Evolutionary conservation across 2,113 vertebrate genomes (phyloP).

Genomic region (Anser brachyrhynchus): DNA sequence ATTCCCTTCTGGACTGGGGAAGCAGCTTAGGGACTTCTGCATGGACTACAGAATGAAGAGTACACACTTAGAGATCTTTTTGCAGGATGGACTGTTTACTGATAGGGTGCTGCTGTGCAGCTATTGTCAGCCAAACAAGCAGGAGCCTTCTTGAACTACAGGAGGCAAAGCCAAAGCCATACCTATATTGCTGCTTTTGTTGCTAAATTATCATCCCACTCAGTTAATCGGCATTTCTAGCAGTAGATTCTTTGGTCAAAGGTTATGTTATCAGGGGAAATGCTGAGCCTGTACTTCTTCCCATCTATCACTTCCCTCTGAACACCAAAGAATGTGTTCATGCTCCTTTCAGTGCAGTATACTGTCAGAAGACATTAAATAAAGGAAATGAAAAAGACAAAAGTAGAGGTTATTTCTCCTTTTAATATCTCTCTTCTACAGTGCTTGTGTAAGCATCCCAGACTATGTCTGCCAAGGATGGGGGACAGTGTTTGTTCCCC

Average conservation of each 20-base stretch:
- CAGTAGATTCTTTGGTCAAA: constrained; percentile 14
- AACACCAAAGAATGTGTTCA: background rate
- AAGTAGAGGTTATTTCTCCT: background rate
- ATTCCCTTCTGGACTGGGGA: background rate
- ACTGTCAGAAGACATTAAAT: constrained; percentile 3
- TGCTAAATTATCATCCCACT: background rate
- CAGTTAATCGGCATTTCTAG: constrained; percentile 3
- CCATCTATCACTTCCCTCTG: background rate
- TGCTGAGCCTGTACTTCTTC: background rate
- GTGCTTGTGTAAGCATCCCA: background rate
- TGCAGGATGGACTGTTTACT: background rate
- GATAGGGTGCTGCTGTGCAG: background rate
- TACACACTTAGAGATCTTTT: background rate
- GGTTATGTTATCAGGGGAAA: constrained; percentile 18
- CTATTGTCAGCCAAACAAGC: background rate
- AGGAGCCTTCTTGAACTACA: background rate
- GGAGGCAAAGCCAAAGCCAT: background rate
- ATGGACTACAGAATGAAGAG: background rate
- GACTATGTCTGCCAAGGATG: background rate
- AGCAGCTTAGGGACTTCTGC: background rate
- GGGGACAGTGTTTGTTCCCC: background rate
- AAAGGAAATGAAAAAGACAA: background rate
- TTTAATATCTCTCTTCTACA: constrained; percentile 1
- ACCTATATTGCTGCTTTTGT: background rate
- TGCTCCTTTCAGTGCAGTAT: background rate